Conservation (phyloP, 2,113 vertebrate species). For the Terrapene triunguis region DNA sequence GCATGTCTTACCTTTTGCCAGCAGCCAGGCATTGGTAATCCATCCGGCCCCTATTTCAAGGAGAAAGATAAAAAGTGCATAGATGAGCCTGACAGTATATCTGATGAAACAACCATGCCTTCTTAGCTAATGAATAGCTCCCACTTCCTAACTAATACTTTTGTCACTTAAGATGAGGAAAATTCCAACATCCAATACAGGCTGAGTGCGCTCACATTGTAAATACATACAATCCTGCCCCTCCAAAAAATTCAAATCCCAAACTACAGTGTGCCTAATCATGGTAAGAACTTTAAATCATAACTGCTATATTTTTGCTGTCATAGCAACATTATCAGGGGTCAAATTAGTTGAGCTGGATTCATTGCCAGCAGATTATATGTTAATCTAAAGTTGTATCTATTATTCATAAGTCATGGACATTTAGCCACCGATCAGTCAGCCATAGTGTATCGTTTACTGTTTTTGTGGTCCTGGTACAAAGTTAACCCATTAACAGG, state of each 20-base stretch:
- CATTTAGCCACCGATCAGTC: constrained; percentile 35
- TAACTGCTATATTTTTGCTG: background rate
- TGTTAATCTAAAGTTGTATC: background rate
- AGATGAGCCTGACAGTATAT: constrained; percentile 27
- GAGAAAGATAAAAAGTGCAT: background rate
- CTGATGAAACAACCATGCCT: constrained; percentile 13
- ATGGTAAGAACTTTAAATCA: background rate
- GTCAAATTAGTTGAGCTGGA: background rate
- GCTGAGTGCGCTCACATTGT: background rate
- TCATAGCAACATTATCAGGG: background rate
- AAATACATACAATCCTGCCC: background rate
- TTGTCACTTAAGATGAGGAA: constrained; percentile 10
- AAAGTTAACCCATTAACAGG: background rate
- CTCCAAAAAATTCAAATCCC: background rate
- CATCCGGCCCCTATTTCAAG: constrained; percentile 93
- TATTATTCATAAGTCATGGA: constrained; percentile 15
- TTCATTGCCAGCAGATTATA: background rate
- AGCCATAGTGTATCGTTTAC: constrained; percentile 60
- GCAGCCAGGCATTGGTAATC: constrained; percentile 98
- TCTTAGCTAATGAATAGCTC: background rate
- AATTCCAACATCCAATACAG: constrained; percentile 39
- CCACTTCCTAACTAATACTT: background rate
- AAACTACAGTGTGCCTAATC: background rate
- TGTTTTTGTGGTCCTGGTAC: background rate
- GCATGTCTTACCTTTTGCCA: constrained; percentile 95